Evolutionary conservation across 1,140 invertebrate genomes (phyloP), one percentile per base, ranked within the genome.

Genomic region (Listronotus oregonensis): DNA sequence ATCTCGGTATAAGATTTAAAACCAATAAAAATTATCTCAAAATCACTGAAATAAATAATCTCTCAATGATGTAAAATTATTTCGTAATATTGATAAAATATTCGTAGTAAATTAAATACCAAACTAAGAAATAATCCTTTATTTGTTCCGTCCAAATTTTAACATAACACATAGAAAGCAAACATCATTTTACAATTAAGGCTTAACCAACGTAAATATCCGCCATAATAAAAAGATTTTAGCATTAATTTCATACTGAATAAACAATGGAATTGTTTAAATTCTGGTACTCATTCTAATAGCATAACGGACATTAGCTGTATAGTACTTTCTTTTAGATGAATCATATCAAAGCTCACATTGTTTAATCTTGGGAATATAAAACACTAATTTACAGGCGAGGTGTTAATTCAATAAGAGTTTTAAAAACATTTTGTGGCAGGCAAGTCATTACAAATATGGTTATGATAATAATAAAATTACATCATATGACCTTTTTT

Each of bases 131-230:
- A 49, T 63, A 54, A 63, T 63, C 60, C 54, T 52, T 63, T 63
- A 63, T 63, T 63, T 63, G 60, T 63, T 63, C 60, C 60, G 60
- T 54, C 60, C 60, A 63, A 63, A 63, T 63, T 44, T 63, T 50
- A 18, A 63, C 49, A 44, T 55, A 52, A 54, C 49, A 63, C 58
- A 63, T 63, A 63, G 60, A 63, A 63, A 63, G 60, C 60, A 63
- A 63, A 63, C 60, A 63, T 43, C 52, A 63, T 63, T 63, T 63
- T 63, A 63, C 60, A 63, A 63, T 63, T 63, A 63, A 63, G 60
- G 60, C 32, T 63, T 46, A 63, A 54, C 60, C 60, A 63, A 54
- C 52, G 60, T 63, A 63, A 63, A 63, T 63, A 63, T 63, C 60
- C 60, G 60, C 60, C 34, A 63, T 63, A 63, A 63, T 63, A 63